Percentiles rank a stretch among this genome's conserved stretches.
Evolutionary conservation across 2,888 invertebrate species (phyloP).

Genomic region (Drosophila helvetica): DNA sequence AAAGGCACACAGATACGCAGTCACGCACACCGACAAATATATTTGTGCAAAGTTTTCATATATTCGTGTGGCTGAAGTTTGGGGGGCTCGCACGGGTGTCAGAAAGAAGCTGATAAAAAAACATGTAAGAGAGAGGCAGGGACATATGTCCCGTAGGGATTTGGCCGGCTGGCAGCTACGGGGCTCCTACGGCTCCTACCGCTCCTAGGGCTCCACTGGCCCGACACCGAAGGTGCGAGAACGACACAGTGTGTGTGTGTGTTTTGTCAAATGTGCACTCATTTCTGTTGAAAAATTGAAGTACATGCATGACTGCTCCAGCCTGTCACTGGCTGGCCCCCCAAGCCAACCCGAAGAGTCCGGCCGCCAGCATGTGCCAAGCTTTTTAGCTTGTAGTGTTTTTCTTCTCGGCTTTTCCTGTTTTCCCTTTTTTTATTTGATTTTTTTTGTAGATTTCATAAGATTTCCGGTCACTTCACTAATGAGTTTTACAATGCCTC

Average conservation of each 20-base stretch:
- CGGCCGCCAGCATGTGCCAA: constrained; percentile 31
- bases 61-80: constrained; percentile 59
- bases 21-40: constrained; percentile 36
- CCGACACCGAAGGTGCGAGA: constrained; percentile 63
- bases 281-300: constrained; percentile 76
- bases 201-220: constrained; percentile 12
- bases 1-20: constrained; percentile 19
- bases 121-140: constrained; percentile 6
- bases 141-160: constrained; percentile 70
- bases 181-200: constrained; percentile 5
- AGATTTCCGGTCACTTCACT: constrained; percentile 80
- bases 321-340: constrained; percentile 41
- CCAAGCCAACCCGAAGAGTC: not conserved
- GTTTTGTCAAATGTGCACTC: constrained; percentile 77
- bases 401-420: constrained; percentile 13
- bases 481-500: constrained; percentile 75
- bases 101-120: not conserved
- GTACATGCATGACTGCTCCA: constrained; percentile 77
- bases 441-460: constrained; percentile 67
- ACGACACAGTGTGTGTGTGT: constrained; percentile 43
- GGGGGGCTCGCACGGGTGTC: constrained; percentile 2
- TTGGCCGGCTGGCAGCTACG: not conserved
- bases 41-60: constrained; percentile 66
- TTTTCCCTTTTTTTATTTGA: not conserved
- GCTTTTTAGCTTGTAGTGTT: constrained; percentile 50